Percentiles rank a stretch among this genome's conserved stretches.
Evolutionary conservation across 2,888 invertebrate genomes (phyloP).

Genomic region (Conus canariensis): DNA sequence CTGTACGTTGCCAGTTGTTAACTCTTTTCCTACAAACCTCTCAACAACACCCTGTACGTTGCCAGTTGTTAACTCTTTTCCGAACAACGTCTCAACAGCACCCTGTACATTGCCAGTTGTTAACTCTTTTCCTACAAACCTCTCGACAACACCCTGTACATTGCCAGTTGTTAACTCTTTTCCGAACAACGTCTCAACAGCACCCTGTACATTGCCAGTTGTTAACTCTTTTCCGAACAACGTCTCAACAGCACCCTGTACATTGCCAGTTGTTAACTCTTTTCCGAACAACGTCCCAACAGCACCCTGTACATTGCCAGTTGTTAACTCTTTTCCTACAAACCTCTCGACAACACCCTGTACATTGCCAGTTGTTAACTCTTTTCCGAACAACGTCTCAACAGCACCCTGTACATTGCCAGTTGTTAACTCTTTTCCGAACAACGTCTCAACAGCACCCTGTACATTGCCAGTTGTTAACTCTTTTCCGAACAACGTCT

Average conservation of each 20-base stretch:
- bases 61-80: background rate
- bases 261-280: too few relatives aligned
- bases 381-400: conserved; percentile 59
- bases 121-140: background rate
- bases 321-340: background rate
- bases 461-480: conserved; percentile 78
- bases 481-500: conserved; percentile 76
- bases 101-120: conserved; percentile 80
- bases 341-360: conserved; percentile 77
- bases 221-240: background rate
- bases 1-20: conserved; percentile 78
- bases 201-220: conserved; percentile 79
- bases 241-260: conserved; percentile 77
- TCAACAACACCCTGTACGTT: too few relatives aligned
- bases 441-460: conserved; percentile 76
- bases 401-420: conserved; percentile 80
- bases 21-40: conserved; percentile 76
- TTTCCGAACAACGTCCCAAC: conserved; percentile 67
- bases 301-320: conserved; percentile 80
- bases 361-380: conserved; percentile 60
- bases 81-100: conserved; percentile 75
- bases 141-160: conserved; percentile 79
- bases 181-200: conserved; percentile 80
- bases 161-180: conserved; percentile 80
- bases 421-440: conserved; percentile 52